A percentile compares a stretch with the other conserved stretches of the same genome.
Conservation (phyloP, 2,888 invertebrate genomes). For the Drosophila quasianomalipes region DNA sequence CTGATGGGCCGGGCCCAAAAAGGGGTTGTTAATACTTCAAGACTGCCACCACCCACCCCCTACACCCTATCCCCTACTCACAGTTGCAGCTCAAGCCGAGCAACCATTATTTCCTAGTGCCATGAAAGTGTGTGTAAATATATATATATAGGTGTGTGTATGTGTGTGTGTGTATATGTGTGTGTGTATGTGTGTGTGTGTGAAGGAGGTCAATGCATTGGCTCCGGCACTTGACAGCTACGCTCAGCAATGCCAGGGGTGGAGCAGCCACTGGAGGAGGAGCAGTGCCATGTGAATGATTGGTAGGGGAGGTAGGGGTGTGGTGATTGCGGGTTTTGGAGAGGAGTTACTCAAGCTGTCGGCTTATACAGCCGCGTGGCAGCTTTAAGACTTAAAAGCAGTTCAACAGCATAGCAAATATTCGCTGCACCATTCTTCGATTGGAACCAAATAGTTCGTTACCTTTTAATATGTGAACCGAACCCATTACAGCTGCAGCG, state of each 20-base stretch:
- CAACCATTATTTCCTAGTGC: conserved; percentile 74
- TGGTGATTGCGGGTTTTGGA: neutral
- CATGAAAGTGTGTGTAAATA: conserved; percentile 53
- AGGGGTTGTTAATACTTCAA: conserved; percentile 45
- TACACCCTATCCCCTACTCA: neutral
- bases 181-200: conserved; percentile 40
- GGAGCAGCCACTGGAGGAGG: conserved; percentile 9
- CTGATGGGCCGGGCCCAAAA: conserved; percentile 34
- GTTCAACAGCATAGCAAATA: conserved; percentile 5
- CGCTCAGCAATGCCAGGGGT: conserved; percentile 32
- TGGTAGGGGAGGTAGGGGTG: neutral
- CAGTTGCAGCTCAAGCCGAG: conserved; percentile 33
- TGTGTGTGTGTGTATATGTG: conserved; percentile 6
- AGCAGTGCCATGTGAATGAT: neutral
- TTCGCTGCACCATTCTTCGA: conserved; percentile 1
- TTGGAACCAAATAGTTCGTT: neutral
- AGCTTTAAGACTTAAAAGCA: conserved; percentile 26
- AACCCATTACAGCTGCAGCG: neutral
- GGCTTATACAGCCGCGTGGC: conserved; percentile 14
- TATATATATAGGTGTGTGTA: conserved; percentile 27
- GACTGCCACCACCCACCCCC: neutral
- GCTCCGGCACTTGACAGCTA: conserved; percentile 61
- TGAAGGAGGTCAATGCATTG: conserved; percentile 76
- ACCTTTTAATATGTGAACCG: neutral
- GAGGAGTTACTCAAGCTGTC: conserved; percentile 15